Base-by-base conservation (phyloP, 2,113 vertebrate species). In the Aptenodytes forsteri region DNA sequence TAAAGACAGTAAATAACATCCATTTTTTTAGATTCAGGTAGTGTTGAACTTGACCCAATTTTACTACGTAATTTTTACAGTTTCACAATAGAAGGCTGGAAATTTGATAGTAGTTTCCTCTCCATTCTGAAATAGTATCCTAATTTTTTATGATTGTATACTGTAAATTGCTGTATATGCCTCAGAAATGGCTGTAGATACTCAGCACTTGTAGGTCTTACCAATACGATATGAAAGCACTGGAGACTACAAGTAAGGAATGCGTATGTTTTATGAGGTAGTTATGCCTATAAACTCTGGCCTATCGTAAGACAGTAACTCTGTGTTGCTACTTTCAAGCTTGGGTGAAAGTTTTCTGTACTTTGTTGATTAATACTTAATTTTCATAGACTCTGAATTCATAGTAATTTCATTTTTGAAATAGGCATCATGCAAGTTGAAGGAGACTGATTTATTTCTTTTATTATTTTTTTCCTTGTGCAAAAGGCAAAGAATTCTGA, bases 361-460 rank as follows among this genome's bases (percentile, higher is more conserved):
- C 73, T 90, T 72, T 52, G 49, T 96, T 95, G 97, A 95, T 97
- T 97, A 96, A 93, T 81, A 76, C n/a, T 78, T 93, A 83, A 90
- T 97, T 97, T 97, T 97, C 80, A 97, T 95, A 84, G 50, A n/a
- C 42, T 84, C 23, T 14, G 52, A 96, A 94, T 89, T 94, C 42
- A 44, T 21, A 83, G 69, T 91, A 83, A 88, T 91, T 95, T 90
- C 34, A 55, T 82, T 91, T 93, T 81, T 95, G 21, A 92, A 94
- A 76, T 52, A 72, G 67, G 18, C 18, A 29, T 55, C 18, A 61
- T 59, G 61, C 42, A 58, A 96, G 70, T 56, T 90, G 83, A 96
- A 82, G 59, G 84, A 97, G 94, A 95, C 82, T 94, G 87, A 97
- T 97, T 91, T 95, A 90, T 95, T 90, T 90, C 69, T 90, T 87